Evolutionary conservation across 2,113 vertebrate genomes (phyloP), one percentile per base, ranked within the genome.

Genomic region (Planiliza haematocheilus): DNA sequence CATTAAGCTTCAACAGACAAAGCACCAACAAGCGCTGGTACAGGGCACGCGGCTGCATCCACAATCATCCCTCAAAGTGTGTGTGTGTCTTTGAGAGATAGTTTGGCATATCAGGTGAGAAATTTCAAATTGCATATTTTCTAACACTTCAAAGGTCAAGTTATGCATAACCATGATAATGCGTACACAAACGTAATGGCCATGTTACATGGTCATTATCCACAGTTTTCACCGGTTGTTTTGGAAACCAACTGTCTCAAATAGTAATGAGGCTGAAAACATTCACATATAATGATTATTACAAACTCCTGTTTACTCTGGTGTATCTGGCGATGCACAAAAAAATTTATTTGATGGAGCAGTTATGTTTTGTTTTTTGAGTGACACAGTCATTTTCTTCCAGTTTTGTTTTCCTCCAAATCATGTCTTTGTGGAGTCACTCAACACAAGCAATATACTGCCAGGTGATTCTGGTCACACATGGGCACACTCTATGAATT

Each of bases 61-160:
- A 69, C 24, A 85, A 82, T 78, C 61, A 69, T 57, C 30, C 63
- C 17, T 69, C 46, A 76, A 75, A 74, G 64, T 56, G 39, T 38
- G 42, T 21, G 60, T 20, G 46, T 60, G 74, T 61, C 79, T 71
- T 73, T 73, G 70, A 37, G 64, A 67, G 64, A 75, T 36, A 74
- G 70, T 74, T 79, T 65, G 53, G 62, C 39, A 46, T 4, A 51
- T 59, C 48, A 50, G 74, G 53, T 69, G 62, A 73, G 66, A 56
- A 55, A 76, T 77, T 82, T 58, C 49, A 69, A 83, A 83, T 83
- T 76, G 68, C 79, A 83, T 69, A 73, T 77, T 73, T 68, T 65
- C 69, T 52, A 46, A 61, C 20, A 70, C 76, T 83, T 76, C 63
- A 86, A 77, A 86, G 68, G 63, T 73, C 59, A 79, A 60, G 71